Conservation (phyloP, 2,797 vertebrate species). For the Myoxocephalus aenaeus region DNA sequence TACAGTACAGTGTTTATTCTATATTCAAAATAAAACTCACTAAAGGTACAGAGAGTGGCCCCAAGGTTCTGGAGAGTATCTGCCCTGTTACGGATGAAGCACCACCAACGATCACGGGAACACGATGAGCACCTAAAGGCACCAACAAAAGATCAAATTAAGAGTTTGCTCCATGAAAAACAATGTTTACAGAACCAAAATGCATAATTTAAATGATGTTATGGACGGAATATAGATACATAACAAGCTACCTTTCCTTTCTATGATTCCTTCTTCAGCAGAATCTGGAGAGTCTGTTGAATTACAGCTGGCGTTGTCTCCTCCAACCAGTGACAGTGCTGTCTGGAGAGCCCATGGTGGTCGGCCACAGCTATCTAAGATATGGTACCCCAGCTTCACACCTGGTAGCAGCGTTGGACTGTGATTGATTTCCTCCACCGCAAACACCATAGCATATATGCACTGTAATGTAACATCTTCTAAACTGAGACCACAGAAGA, state of each 20-base stretch:
- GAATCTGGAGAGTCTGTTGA: not conserved
- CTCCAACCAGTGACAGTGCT: constrained; percentile 69
- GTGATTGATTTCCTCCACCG: constrained; percentile 81
- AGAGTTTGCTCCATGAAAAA: not conserved
- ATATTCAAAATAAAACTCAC: constrained; percentile 67
- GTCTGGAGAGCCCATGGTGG: constrained; percentile 65
- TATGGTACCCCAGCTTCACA: constrained; percentile 75
- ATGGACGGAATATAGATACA: not conserved
- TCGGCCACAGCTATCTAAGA: constrained; percentile 72
- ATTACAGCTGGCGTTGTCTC: constrained; percentile 60
- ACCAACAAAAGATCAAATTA: not conserved
- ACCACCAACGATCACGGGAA: constrained; percentile 82
- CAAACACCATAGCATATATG: constrained; percentile 80
- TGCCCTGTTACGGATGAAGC: constrained; percentile 74
- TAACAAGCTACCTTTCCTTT: constrained; percentile 33
- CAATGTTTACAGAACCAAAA: not conserved
- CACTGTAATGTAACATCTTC: constrained; percentile 77
- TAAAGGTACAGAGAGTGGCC: constrained; percentile 76
- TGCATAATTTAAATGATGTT: not conserved
- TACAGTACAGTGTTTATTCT: not conserved
- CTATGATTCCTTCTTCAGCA: not conserved
- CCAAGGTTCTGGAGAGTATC: constrained; percentile 73
- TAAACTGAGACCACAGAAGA: constrained; percentile 74
- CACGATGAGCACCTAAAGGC: constrained; percentile 48
- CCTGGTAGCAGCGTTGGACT: constrained; percentile 72